Evolutionary conservation across 2,797 vertebrate genomes (phyloP).

Genomic region (Eulemur rubriventer): DNA sequence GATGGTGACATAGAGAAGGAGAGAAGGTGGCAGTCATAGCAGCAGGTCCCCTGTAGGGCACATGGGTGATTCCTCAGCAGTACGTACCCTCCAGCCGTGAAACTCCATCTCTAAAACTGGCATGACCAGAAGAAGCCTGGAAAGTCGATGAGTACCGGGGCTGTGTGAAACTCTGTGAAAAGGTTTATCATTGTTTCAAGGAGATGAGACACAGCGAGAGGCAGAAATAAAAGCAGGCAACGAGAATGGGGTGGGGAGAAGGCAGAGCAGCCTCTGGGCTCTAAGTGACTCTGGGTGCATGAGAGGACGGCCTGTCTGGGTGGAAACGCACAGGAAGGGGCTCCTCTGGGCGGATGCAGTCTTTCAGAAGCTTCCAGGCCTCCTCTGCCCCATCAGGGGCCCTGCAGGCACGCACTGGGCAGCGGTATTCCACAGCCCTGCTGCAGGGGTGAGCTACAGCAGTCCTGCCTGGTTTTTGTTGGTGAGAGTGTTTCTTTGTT

Average conservation of each 20-base stretch:
- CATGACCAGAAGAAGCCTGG: background rate
- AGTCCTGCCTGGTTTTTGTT: background rate
- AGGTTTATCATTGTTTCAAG: background rate
- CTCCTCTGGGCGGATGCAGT: no score
- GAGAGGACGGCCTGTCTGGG: background rate
- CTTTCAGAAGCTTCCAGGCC: background rate
- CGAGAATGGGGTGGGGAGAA: background rate
- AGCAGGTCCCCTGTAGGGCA: background rate
- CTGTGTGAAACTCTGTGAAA: background rate
- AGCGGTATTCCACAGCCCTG: background rate
- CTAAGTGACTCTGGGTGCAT: background rate
- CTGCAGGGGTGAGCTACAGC: no score
- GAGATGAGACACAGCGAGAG: background rate
- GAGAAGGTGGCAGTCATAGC: background rate
- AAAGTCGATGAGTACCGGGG: background rate
- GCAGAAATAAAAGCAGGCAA: background rate
- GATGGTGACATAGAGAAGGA: background rate
- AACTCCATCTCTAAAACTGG: background rate
- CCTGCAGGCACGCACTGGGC: background rate
- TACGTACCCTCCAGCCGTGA: rapidly evolving
- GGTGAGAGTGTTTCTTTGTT: background rate
- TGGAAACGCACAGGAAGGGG: background rate
- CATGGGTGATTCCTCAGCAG: background rate
- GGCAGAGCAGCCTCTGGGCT: background rate
- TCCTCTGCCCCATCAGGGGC: background rate